These are phyloP conservation scores for Medauroidea extradentata DNA, from an alignment of 1,140 invertebrate genomes.

Conservation along the genomic window DNA sequence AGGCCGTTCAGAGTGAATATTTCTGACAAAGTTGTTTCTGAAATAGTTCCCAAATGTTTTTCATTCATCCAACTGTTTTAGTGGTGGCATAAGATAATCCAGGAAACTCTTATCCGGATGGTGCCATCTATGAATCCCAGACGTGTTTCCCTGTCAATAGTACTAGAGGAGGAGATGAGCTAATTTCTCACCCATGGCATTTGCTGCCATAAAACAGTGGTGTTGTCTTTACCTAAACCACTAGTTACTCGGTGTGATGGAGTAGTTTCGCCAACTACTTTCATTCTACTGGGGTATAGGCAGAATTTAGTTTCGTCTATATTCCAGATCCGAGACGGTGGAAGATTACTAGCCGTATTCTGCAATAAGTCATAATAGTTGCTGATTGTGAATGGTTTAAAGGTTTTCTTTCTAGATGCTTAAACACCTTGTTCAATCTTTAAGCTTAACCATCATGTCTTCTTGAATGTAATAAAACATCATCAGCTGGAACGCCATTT, in stretches of 20 bases:
- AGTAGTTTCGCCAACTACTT: slow-evolving; percentile 16
- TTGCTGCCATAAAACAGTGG: slow-evolving; percentile 6
- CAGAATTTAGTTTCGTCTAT: slow-evolving; percentile 23
- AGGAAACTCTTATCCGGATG: no score
- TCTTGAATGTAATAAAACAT: no score
- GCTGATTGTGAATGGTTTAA: slow-evolving; percentile 15
- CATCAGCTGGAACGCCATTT: no score
- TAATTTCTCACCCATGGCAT: slow-evolving; percentile 4
- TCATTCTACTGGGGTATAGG: slow-evolving; percentile 17
- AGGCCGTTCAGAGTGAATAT: no score
- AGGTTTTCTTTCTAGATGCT: slow-evolving; percentile 14
- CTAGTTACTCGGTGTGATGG: slow-evolving; percentile 13
- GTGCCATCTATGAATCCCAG: no score
- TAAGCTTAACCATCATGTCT: neutral
- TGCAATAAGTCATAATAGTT: slow-evolving; percentile 18
- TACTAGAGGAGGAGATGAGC: no score
- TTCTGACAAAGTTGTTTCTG: no score
- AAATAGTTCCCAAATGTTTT: no score
- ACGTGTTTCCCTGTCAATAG: no score
- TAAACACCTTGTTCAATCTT: slow-evolving; percentile 22
- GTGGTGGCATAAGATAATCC: no score
- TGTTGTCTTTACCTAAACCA: slow-evolving; percentile 13
- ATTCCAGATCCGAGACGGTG: slow-evolving; percentile 19
- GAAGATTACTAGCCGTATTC: slow-evolving; percentile 4
- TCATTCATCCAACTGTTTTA: no score